phyloP scores from a whole-genome alignment of 2,797 vertebrate species.

The Coilia nasus region DNA sequence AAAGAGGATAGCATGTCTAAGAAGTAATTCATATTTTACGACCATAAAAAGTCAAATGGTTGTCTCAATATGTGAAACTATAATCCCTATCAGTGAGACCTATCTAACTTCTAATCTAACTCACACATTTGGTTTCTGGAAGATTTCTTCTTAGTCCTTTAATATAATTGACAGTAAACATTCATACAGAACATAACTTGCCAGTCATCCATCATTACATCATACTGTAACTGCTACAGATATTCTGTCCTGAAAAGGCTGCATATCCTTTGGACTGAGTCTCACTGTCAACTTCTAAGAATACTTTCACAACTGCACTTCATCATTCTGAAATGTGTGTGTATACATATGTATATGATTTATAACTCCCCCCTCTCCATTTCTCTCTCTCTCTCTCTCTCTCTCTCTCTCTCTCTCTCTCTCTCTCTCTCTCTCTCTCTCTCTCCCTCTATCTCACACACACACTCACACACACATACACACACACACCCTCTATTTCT shows the following conservation, averaged over 20 bases:
- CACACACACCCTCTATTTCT: background rate
- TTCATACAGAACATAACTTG: conserved; percentile 10
- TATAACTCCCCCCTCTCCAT: background rate
- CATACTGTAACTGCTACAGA: background rate
- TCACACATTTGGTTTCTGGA: conserved; percentile 16
- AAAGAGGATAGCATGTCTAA: conserved; percentile 23
- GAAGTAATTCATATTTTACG: background rate
- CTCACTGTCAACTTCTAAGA: background rate
- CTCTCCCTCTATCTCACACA: no score
- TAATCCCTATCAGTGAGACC: background rate
- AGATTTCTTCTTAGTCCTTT: background rate
- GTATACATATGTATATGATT: background rate
- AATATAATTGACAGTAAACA: conserved; percentile 1
- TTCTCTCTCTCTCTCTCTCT: no score
- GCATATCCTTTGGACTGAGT: background rate
- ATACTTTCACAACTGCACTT: background rate
- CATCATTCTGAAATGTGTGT: background rate
- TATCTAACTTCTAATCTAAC: conserved; percentile 8
- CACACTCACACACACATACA: no score
- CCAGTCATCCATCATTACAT: background rate
- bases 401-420: no score
- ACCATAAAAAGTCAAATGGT: conserved; percentile 2
- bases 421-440: no score
- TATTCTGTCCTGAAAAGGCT: background rate
- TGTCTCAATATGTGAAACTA: conserved; percentile 5